Conservation (phyloP, 1,140 invertebrate species). For the Artemia franciscana region DNA sequence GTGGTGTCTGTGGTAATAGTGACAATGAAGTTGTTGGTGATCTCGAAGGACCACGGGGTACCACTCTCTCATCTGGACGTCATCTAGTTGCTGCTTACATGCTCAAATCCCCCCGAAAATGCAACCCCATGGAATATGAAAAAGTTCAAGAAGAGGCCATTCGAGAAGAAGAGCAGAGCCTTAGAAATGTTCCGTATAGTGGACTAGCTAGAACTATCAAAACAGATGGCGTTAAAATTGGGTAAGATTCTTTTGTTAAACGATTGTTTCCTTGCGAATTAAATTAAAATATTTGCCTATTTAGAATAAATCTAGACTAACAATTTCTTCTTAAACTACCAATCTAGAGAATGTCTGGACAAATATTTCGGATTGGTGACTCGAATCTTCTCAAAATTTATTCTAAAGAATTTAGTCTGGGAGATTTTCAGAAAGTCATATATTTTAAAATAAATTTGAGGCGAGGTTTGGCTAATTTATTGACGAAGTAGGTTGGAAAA, state of each 20-base stretch:
- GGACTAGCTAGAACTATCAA: background rate
- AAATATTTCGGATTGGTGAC: no score
- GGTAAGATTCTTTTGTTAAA: background rate
- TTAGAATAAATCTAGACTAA: no score
- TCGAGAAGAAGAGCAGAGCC: background rate
- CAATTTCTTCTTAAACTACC: no score
- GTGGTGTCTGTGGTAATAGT: slow-evolving; percentile 10
- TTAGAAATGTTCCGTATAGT: background rate
- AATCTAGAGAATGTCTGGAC: no score
- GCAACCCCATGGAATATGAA: background rate
- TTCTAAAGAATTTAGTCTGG: no score
- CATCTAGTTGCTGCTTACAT: background rate
- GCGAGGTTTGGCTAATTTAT: no score
- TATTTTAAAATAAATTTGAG: no score
- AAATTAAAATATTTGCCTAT: no score
- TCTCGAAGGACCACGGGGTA: slow-evolving; percentile 7
- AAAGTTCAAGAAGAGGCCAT: background rate
- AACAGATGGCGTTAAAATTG: background rate
- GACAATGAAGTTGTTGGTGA: slow-evolving; percentile 8
- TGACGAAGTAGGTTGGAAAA: no score
- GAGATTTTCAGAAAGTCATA: no score
- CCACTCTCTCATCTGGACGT: background rate
- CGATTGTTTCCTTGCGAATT: no score
- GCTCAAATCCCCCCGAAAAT: background rate
- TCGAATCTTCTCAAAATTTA: no score